Evolutionary conservation across 2,888 invertebrate species (phyloP).

Genomic region (Agrotis segetum): DNA sequence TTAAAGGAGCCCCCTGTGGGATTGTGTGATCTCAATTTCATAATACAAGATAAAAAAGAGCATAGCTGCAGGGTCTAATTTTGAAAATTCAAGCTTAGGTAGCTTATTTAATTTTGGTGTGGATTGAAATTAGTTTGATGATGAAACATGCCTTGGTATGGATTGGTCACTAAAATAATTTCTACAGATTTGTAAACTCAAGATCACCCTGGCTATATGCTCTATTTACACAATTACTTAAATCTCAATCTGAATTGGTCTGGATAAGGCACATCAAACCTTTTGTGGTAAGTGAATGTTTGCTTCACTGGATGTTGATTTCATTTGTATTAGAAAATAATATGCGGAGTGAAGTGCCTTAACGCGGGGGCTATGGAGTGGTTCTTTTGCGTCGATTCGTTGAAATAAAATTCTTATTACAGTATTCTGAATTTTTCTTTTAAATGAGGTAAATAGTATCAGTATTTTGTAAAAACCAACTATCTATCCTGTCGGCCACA

Average conservation of each 20-base stretch:
- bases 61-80: slow-evolving; percentile 1
- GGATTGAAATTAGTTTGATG: too few species aligned
- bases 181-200: not conserved
- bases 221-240: not conserved
- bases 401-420: slow-evolving; percentile 53
- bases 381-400: slow-evolving; percentile 61
- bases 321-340: slow-evolving; percentile 46
- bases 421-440: slow-evolving; percentile 24
- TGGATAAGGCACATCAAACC: slow-evolving; percentile 40
- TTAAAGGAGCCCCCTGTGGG: slow-evolving; percentile 36
- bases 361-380: slow-evolving; percentile 63
- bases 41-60: slow-evolving; percentile 3
- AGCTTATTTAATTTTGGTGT: not conserved
- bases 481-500: too few species aligned
- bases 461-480: too few species aligned
- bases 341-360: slow-evolving; percentile 73
- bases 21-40: slow-evolving; percentile 26
- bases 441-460: too few species aligned
- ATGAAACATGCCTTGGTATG: too few species aligned
- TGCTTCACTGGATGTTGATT: slow-evolving; percentile 31
- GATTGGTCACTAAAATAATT: not conserved
- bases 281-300: slow-evolving; percentile 8
- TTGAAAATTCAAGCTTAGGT: not conserved
- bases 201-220: not conserved
- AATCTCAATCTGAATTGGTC: slow-evolving; percentile 28